Conservation (phyloP, 2,113 vertebrate species). For the Suncus etruscus region DNA sequence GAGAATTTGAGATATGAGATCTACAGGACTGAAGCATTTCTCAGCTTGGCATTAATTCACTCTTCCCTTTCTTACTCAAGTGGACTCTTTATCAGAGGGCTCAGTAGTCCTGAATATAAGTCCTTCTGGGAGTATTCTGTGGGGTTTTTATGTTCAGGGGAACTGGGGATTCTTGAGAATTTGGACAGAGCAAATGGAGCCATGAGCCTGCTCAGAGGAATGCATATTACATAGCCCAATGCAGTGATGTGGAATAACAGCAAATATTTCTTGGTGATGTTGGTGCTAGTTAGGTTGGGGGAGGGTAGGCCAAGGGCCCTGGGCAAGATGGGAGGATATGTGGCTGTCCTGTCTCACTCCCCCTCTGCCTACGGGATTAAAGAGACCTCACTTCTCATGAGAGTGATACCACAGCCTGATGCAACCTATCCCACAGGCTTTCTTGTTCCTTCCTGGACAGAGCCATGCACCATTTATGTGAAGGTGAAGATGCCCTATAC, state of each 20-base stretch:
- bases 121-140: not conserved
- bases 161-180: constrained; percentile 4
- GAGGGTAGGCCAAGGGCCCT: not conserved
- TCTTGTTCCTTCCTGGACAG: not conserved
- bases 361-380: not conserved
- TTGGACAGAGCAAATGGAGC: not conserved
- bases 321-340: accelerated
- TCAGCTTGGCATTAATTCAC: constrained; percentile 15
- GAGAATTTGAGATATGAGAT: constrained; percentile 35
- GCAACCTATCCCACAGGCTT: not conserved
- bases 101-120: not conserved
- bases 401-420: not conserved
- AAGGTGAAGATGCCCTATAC: not conserved
- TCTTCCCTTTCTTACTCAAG: constrained; percentile 8
- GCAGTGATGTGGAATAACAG: not conserved
- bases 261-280: not conserved
- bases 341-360: not conserved
- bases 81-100: not conserved
- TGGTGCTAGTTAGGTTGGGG: not conserved
- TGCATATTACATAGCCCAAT: not conserved
- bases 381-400: not conserved
- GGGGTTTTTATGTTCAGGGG: not conserved
- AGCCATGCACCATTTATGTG: not conserved
- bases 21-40: constrained; percentile 23
- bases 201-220: not conserved